Percentiles rank a stretch among this genome's conserved stretches.
These are phyloP conservation scores for Drepanosiphum platanoidis DNA, from an alignment of 2,888 invertebrate genomes.

Conservation along the genomic window DNA sequence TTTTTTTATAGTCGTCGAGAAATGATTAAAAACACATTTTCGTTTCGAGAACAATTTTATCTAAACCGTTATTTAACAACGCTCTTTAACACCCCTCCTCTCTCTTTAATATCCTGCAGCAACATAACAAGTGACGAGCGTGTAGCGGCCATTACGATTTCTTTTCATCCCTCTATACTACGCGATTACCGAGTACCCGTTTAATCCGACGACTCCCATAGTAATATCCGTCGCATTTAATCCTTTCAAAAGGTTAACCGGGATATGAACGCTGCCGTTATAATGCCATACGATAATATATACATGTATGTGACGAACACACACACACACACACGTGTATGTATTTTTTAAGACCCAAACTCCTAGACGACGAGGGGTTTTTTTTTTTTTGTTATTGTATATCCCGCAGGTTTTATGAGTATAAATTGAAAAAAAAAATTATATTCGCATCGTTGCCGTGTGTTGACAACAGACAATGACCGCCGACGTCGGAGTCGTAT, in stretches of 20 bases:
- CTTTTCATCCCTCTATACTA: slow-evolving; percentile 24
- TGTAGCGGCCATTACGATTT: slow-evolving; percentile 47
- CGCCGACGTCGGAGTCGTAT: slow-evolving; percentile 23
- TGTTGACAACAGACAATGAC: slow-evolving; percentile 32
- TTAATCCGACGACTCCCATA: slow-evolving; percentile 40
- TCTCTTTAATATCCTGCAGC: too few relatives aligned
- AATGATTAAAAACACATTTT: slow-evolving; percentile 47
- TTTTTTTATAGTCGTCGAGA: background rate
- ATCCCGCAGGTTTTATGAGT: background rate
- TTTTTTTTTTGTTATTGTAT: background rate
- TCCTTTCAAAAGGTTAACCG: slow-evolving; percentile 57
- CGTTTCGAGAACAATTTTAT: slow-evolving; percentile 26
- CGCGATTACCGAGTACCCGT: slow-evolving; percentile 48
- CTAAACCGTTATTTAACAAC: slow-evolving; percentile 41
- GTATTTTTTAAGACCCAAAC: slow-evolving; percentile 27
- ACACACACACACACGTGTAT: background rate
- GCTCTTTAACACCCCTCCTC: slow-evolving; percentile 48
- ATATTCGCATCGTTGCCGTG: slow-evolving; percentile 34
- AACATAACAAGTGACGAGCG: slow-evolving; percentile 35
- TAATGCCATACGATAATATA: slow-evolving; percentile 25
- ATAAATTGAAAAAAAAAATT: slow-evolving; percentile 16
- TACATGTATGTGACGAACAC: background rate
- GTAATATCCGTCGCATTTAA: slow-evolving; percentile 38
- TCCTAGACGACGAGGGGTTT: slow-evolving; percentile 6
- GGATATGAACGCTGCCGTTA: slow-evolving; percentile 12